Evolutionary conservation across 2,888 invertebrate genomes (phyloP).

Genomic region (Drosophila longiperda): DNA sequence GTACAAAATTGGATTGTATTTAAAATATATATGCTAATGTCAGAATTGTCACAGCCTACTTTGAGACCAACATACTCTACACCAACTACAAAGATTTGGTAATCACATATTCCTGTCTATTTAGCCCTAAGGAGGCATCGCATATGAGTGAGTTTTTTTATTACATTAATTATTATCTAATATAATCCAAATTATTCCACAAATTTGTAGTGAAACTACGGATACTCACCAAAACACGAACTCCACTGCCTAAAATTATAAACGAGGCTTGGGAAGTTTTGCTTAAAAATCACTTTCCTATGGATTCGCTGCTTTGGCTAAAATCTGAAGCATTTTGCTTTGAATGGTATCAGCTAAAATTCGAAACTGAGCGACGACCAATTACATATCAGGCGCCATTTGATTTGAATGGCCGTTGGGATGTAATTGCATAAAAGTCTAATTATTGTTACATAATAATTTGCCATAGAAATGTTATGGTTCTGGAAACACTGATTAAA

Average conservation of each 20-base stretch:
- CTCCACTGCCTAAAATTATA: neutral
- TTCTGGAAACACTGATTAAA: constrained; percentile 23
- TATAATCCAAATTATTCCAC: neutral
- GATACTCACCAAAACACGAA: constrained; percentile 50
- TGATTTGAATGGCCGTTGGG: constrained; percentile 11
- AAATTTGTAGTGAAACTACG: constrained; percentile 53
- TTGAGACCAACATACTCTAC: constrained; percentile 42
- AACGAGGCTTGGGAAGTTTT: neutral
- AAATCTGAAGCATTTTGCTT: constrained; percentile 55
- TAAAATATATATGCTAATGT: neutral
- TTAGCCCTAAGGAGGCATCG: neutral
- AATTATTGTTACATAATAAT: constrained; percentile 61
- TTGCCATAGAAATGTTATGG: constrained; percentile 35
- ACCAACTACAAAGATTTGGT: constrained; percentile 31
- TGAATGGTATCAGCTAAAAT: constrained; percentile 60
- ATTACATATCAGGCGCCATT: constrained; percentile 41
- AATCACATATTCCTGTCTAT: constrained; percentile 52
- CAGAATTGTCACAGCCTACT: constrained; percentile 28
- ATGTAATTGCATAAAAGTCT: constrained; percentile 59
- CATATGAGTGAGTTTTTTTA: constrained; percentile 18
- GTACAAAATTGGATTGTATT: constrained; percentile 4
- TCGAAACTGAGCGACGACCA: constrained; percentile 27
- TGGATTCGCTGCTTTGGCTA: constrained; percentile 15
- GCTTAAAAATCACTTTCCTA: neutral
- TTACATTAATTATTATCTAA: neutral